These are phyloP conservation scores for Zaprionus lachaisei DNA, from an alignment of 1,140 invertebrate species.

Conservation along the genomic window DNA sequence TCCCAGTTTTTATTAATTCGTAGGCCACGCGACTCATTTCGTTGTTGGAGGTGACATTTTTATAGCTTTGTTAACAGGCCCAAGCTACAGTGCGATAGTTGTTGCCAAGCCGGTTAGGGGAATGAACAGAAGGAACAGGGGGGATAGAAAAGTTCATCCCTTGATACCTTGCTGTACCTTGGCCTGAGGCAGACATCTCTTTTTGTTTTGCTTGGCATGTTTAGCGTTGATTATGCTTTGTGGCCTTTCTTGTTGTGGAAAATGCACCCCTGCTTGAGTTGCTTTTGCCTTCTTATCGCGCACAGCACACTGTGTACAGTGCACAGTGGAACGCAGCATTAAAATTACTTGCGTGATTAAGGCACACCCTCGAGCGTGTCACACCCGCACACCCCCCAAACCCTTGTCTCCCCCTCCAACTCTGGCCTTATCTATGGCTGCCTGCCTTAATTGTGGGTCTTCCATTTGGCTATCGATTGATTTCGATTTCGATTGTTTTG, in stretches of 20 bases:
- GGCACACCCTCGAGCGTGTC: slow-evolving; percentile 73
- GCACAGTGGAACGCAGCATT: slow-evolving; percentile 60
- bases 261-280: slow-evolving; percentile 56
- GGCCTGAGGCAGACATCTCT: slow-evolving; percentile 23
- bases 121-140: too few relatives aligned
- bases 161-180: background rate
- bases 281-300: slow-evolving; percentile 63
- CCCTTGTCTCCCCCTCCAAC: slow-evolving; percentile 8
- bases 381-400: background rate
- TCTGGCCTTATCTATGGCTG: slow-evolving; percentile 76
- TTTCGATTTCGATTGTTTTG: slow-evolving; percentile 55
- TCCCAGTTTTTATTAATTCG: slow-evolving; percentile 49
- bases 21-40: slow-evolving; percentile 60
- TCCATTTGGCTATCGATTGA: slow-evolving; percentile 77
- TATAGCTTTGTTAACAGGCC: slow-evolving; percentile 78
- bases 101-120: background rate
- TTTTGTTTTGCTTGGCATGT: slow-evolving; percentile 78
- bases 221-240: slow-evolving; percentile 80
- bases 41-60: slow-evolving; percentile 74
- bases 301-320: slow-evolving; percentile 5
- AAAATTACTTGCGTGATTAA: slow-evolving; percentile 82
- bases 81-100: slow-evolving; percentile 26
- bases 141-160: background rate
- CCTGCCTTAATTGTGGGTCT: slow-evolving; percentile 80
- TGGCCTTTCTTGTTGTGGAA: slow-evolving; percentile 34